These are phyloP conservation scores for Thamnophis elegans DNA, from an alignment of 2,797 vertebrate species.

Conservation along the genomic window DNA sequence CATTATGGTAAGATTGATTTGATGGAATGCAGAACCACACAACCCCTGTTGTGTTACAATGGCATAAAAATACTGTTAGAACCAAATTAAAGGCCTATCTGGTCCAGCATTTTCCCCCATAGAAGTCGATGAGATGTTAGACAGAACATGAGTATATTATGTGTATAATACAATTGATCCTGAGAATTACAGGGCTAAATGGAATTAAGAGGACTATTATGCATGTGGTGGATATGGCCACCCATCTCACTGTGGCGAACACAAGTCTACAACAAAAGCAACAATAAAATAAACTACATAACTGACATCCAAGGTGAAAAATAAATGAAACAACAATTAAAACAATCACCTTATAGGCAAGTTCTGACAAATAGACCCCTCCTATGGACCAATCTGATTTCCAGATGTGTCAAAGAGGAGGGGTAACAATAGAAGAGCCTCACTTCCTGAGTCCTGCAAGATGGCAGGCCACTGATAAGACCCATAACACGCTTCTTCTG, in stretches of 20 bases:
- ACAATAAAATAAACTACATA: neutral
- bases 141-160: constrained; percentile 2
- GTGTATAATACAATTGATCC: constrained; percentile 15
- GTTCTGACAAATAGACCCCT: neutral
- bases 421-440: neutral
- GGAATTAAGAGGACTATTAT: neutral
- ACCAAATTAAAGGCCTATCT: neutral
- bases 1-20: constrained; percentile 46
- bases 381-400: neutral
- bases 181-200: neutral
- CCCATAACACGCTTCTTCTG: neutral
- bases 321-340: neutral
- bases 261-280: neutral
- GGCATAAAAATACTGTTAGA: neutral
- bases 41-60: neutral
- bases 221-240: neutral
- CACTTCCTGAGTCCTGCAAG: neutral
- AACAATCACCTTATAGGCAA: neutral
- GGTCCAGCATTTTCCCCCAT: neutral
- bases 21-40: neutral
- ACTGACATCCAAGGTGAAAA: neutral
- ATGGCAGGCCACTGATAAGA: neutral
- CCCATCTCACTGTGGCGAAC: neutral
- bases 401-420: neutral
- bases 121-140: neutral